phyloP scores from a whole-genome alignment of 2,113 vertebrate species.

The Pelecanus crispus region DNA sequence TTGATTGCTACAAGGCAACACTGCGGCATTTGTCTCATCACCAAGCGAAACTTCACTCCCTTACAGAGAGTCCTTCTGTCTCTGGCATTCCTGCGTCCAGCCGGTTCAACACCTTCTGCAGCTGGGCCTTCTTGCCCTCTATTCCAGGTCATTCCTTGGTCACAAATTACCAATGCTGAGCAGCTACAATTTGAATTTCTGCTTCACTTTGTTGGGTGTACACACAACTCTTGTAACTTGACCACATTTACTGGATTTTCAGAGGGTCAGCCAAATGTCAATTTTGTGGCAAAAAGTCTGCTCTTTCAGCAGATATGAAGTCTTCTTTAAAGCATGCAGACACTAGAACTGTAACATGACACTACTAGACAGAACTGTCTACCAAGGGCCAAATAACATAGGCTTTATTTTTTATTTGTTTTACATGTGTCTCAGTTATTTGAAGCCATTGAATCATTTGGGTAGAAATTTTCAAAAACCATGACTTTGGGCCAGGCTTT shows the following conservation, averaged over 20 bases:
- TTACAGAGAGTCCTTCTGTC: neutral
- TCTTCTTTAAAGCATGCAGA: neutral
- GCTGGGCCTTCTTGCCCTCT: fast-evolving
- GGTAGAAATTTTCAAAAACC: neutral
- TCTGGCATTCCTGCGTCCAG: neutral
- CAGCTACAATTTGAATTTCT: neutral
- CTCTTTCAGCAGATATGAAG: neutral
- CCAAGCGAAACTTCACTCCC: neutral
- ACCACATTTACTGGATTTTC: neutral
- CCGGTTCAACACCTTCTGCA: neutral
- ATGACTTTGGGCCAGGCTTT: neutral
- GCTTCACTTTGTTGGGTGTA: neutral
- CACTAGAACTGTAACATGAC: neutral
- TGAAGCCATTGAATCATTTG: neutral
- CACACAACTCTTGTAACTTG: neutral
- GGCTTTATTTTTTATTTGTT: neutral
- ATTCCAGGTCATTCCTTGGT: neutral
- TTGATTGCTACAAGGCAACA: neutral
- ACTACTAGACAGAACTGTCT: neutral
- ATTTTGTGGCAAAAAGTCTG: neutral
- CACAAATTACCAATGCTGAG: neutral
- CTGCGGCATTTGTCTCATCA: neutral
- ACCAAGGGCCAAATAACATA: neutral
- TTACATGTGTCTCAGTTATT: neutral
- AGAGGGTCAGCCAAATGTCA: neutral